phyloP scores from a whole-genome alignment of 2,113 vertebrate genomes.

The Balaenoptera acutorostrata region DNA sequence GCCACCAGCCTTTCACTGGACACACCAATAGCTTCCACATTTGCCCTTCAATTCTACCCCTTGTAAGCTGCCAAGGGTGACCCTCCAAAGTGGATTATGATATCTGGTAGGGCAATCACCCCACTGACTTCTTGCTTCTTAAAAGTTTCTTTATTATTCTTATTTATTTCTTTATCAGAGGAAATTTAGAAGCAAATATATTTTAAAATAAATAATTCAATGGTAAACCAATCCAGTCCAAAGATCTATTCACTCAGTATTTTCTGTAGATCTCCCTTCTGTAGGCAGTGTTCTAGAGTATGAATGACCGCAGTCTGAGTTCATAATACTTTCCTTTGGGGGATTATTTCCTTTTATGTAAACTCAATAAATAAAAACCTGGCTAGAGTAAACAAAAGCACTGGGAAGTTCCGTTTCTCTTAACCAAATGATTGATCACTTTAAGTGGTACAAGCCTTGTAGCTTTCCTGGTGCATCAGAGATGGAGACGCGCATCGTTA shows the following conservation, averaged over 20 bases:
- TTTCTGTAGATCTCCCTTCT: background rate
- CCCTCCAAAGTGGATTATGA: background rate
- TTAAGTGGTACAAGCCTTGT: accelerated
- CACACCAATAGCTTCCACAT: background rate
- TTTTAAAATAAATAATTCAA: background rate
- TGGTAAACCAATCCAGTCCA: background rate
- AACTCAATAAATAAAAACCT: background rate
- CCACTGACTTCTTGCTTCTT: background rate
- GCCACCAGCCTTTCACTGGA: background rate
- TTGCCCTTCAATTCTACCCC: background rate
- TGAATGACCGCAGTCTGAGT: background rate
- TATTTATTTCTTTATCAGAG: background rate
- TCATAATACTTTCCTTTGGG: background rate
- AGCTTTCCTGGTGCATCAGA: accelerated
- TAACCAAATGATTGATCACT: accelerated
- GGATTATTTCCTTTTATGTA: background rate
- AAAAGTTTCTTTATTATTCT: background rate
- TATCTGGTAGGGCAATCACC: background rate
- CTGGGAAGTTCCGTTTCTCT: accelerated
- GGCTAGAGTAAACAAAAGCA: background rate
- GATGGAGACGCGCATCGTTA: too few relatives aligned
- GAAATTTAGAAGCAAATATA: background rate
- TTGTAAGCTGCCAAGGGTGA: background rate
- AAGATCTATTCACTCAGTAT: background rate
- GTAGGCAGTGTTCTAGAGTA: background rate